Conservation (phyloP, 1,140 invertebrate genomes). For the Homarus americanus region DNA sequence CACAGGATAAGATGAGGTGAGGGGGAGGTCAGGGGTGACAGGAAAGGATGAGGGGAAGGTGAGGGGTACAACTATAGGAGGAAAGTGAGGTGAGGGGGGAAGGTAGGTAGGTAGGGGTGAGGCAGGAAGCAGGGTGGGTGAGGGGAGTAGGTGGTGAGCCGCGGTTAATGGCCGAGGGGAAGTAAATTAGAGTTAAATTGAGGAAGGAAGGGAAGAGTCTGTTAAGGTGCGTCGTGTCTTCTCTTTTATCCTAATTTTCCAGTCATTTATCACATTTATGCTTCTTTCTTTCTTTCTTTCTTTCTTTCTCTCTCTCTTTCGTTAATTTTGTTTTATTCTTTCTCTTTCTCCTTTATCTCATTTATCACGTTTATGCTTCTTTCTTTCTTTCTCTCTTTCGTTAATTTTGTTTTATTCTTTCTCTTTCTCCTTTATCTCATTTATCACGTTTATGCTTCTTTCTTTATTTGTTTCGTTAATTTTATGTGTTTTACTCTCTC, state of each 20-base stretch:
- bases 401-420: not conserved
- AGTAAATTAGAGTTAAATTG: slow-evolving; percentile 63
- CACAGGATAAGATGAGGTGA: too few relatives aligned
- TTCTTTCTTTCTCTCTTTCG: not conserved
- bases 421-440: too few relatives aligned
- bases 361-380: not conserved
- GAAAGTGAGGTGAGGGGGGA: not conserved
- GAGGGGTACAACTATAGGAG: not conserved
- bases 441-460: not conserved
- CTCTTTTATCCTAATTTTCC: not conserved
- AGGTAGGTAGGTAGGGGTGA: not conserved
- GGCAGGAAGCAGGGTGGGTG: not conserved
- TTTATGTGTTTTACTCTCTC: not conserved
- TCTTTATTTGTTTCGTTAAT: not conserved
- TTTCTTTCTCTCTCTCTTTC: not conserved
- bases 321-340: not conserved
- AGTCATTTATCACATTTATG: not conserved
- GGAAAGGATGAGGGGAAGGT: not conserved
- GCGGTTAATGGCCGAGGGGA: slow-evolving; percentile 57
- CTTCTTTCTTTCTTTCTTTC: not conserved
- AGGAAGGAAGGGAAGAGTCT: slow-evolving; percentile 55
- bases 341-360: not conserved
- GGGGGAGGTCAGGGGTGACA: not conserved
- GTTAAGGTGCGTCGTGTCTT: slow-evolving; percentile 11
- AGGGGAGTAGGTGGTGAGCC: not conserved